Evolutionary conservation across 92 coral and sea anemone genomes (phyloP).

Genomic region (Bergia sp.): DNA sequence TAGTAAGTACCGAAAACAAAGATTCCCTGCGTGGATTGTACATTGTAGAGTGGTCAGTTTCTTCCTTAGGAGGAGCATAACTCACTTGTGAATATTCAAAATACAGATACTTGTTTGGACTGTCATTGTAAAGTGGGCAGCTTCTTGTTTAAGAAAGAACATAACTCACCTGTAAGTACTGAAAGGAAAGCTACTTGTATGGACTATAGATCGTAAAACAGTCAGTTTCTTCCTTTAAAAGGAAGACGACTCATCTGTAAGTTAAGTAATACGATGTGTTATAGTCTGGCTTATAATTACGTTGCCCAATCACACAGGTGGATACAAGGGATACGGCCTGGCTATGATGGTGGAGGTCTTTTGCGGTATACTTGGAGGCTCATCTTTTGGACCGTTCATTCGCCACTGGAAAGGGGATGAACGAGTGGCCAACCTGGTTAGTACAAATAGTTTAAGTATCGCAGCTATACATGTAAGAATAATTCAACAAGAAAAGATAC

Average conservation of each 20-base stretch:
- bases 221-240: conserved; percentile 89
- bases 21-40: neutral
- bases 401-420: conserved; percentile 86
- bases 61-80: neutral
- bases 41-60: conserved; percentile 43
- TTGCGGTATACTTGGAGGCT: conserved; percentile 91
- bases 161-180: neutral
- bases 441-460: neutral
- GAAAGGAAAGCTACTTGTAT: neutral
- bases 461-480: no score
- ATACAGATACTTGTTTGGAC: neutral
- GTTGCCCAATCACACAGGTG: conserved; percentile 65
- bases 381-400: conserved; percentile 90
- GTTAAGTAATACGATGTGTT: neutral
- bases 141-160: neutral
- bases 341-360: conserved; percentile 95
- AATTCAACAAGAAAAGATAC: neutral
- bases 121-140: neutral
- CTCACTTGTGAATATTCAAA: neutral
- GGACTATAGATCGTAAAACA: conserved; percentile 31
- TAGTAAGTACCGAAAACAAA: conserved; percentile 55
- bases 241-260: conserved; percentile 69
- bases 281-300: neutral
- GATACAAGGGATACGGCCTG: conserved; percentile 96
- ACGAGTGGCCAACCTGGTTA: conserved; percentile 86